Conservation (phyloP, 2,797 vertebrate genomes). For the Ibycter americanus region DNA sequence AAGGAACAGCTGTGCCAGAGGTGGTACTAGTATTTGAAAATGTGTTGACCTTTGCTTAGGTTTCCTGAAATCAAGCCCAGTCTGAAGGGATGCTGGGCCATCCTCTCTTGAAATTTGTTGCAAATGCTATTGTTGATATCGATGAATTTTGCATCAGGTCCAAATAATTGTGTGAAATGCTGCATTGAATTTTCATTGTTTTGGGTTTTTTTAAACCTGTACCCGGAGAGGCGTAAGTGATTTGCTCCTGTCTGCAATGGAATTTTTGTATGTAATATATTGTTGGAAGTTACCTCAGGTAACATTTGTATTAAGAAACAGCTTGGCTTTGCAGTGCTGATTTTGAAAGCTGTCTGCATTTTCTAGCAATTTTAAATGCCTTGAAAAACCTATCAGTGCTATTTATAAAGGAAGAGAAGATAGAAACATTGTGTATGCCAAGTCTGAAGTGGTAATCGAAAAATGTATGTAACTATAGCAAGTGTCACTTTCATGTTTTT, state of each 20-base stretch:
- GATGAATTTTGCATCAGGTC: not conserved
- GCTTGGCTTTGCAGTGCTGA: not conserved
- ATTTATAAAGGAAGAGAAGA: not conserved
- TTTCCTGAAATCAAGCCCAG: not conserved
- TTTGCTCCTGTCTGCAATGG: not conserved
- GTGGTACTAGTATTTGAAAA: not conserved
- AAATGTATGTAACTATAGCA: not conserved
- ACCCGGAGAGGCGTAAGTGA: not conserved
- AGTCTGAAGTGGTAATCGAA: not conserved
- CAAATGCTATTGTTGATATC: not conserved
- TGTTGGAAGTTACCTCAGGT: not conserved
- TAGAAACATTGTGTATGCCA: not conserved
- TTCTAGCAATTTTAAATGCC: not conserved
- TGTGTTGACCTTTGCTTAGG: not conserved
- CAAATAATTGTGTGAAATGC: accelerated
- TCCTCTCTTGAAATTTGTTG: not conserved
- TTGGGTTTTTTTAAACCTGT: accelerated
- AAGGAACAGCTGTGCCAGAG: not conserved
- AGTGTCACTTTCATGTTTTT: not conserved
- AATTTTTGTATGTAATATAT: not conserved
- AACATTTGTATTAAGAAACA: not conserved
- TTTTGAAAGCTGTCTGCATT: not conserved
- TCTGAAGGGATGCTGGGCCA: accelerated
- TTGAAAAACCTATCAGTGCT: not conserved
- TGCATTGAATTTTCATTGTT: not conserved